Evolutionary conservation across 2,888 invertebrate genomes (phyloP), one percentile per base, ranked within the genome.

Genomic region (Caprella mutica): DNA sequence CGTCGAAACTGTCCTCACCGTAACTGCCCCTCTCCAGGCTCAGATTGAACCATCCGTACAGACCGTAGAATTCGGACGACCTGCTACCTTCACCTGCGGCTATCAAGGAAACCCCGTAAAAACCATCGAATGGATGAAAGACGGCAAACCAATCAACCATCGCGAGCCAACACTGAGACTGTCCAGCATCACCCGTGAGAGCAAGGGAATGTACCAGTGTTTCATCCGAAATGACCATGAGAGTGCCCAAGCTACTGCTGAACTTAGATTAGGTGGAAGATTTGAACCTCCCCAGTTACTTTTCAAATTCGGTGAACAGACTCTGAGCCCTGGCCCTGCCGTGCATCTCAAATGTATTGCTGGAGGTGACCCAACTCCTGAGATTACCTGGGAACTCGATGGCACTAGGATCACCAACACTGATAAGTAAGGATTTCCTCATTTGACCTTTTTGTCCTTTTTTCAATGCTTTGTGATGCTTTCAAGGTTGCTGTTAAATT

Each of bases 141-240:
- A 94, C 72, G 91, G 93, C 66, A 85, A 85, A 73, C 82, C 83
- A 57, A 79, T 94, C 69, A 56, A 63, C 64, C 51, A n/a, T n/a
- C n/a, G n/a, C n/a, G n/a, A n/a, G n/a, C n/a, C n/a, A n/a, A n/a
- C n/a, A n/a, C n/a, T n/a, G n/a, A n/a, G n/a, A n/a, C n/a, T n/a
- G n/a, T n/a, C 87, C 69, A 84, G 88, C 1, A 90, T 94, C 0
- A 85, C 88, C 73, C 87, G 92, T 69, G 89, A 90, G 74, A 93
- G 93, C 73, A 89, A 89, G 71, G 94, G 94, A 69, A 93, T 93
- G 92, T 94, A 93, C 73, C 94, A 94, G 71, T 94, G 94, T 72
- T 90, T 93, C 70, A 86, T 91, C 52, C 79, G 89, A 56, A 92
- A 92, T 71, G 91, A 90, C 69, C 87, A 89, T 71, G 91, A 92